Evolutionary conservation across 92 coral and sea anemone genomes (phyloP).

Genomic region (Actinostola sp.): DNA sequence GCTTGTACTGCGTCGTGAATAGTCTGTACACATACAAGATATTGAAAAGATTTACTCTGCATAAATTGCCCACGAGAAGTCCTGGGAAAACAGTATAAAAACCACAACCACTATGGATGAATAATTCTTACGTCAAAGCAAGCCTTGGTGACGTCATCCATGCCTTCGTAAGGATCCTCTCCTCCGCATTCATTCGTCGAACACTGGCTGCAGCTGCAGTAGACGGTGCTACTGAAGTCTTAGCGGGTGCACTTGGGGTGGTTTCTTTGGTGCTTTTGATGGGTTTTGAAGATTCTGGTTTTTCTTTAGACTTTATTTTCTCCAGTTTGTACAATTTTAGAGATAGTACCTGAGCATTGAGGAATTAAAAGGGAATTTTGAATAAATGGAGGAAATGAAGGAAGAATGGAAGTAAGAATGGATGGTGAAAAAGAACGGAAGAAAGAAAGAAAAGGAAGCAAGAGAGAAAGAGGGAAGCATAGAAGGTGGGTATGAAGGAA

Average conservation of each 20-base stretch:
- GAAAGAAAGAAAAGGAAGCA: not conserved
- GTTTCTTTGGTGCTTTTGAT: conserved; percentile 28
- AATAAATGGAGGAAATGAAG: not conserved
- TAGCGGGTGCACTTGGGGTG: conserved; percentile 7
- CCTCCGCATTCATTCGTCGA: conserved; percentile 40
- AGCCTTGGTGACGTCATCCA: conserved; percentile 79
- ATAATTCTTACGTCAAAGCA: conserved; percentile 69
- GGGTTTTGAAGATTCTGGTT: conserved; percentile 25
- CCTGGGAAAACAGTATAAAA: too few species aligned
- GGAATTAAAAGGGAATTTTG: not conserved
- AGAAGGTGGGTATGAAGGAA: too few species aligned
- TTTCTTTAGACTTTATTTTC: conserved; percentile 42
- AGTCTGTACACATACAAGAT: conserved; percentile 53
- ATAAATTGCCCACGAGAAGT: too few species aligned
- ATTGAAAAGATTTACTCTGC: too few species aligned
- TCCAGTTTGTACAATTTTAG: conserved; percentile 83
- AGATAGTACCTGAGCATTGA: conserved; percentile 70
- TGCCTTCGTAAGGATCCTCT: conserved; percentile 73
- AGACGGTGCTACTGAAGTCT: conserved; percentile 23
- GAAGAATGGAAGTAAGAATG: not conserved
- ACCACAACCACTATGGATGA: not conserved
- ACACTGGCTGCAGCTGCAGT: conserved; percentile 20
- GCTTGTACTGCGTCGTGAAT: conserved; percentile 85
- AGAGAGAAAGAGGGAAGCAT: not conserved
- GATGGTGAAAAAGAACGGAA: not conserved